Base-by-base conservation (phyloP, 2,113 vertebrate genomes). In the Vicugna pacos region DNA sequence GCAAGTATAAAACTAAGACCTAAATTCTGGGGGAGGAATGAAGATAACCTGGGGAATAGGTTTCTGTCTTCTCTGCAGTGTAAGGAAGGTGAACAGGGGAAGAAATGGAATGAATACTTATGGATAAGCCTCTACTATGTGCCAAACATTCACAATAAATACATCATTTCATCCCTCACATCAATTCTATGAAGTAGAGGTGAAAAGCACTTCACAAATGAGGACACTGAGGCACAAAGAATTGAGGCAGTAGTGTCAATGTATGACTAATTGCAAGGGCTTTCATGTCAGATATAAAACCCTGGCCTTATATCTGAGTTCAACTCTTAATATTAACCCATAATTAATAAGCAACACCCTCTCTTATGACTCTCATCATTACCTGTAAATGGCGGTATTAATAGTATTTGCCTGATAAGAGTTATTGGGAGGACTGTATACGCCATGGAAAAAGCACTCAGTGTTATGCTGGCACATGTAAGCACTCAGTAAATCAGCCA, bases 21-120 rank as follows among this genome's bases (percentile, higher is more conserved):
- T 95, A 93, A 82, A 77, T 94, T 93, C 76, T 81, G 48, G 89
- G 26, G 46, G 62, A 79, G 22, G 60, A 42, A 56, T 72, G 69
- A 84, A 88, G 16, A 92, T 8, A 62, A 14, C 28, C 22, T 75
- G 32, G 19, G 64, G 28, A 80, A 80, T 1, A 85, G 19, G n/a
- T 73, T 76, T 83, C 50, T 0, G 2, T 90, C 16, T 83, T 73
- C 76, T 69, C 50, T 58, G 16, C 24, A 91, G 32, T 24, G 4
- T n/a, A 77, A 46, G n/a, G 42, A 72, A 92, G 42, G 50, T 83
- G 28, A 89, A 50, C 85, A 54, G 6, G 35, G 32, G 16, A 88
- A 76, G 46, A 87, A 93, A 82, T 13, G 13, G 35, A 82, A 60
- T 67, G 26, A 65, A 32, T 13, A 75, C 15, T 75, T 89, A 50